Conservation (phyloP, 1,140 invertebrate genomes). For the Mycetomoellerius zeteki region DNA sequence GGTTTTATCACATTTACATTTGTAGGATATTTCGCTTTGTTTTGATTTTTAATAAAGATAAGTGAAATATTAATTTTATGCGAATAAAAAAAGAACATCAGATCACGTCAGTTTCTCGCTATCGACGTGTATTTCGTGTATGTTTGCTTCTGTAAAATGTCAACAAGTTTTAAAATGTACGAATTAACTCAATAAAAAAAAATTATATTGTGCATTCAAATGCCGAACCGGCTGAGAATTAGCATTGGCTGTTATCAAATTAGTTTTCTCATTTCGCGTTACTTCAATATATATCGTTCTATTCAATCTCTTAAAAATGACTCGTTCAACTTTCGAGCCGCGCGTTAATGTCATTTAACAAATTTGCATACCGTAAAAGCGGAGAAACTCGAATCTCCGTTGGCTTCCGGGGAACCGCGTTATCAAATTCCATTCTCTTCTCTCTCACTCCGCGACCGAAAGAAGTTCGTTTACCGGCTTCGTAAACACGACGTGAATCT, state of each 20-base stretch:
- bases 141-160: not conserved
- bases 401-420: slow-evolving; percentile 17
- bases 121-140: too few species aligned
- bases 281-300: slow-evolving; percentile 21
- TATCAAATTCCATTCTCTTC: slow-evolving; percentile 31
- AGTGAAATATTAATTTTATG: slow-evolving; percentile 28
- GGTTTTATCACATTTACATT: slow-evolving; percentile 39
- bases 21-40: slow-evolving; percentile 4
- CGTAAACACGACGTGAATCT: slow-evolving; percentile 38
- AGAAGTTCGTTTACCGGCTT: slow-evolving; percentile 41
- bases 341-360: slow-evolving; percentile 22
- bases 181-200: not conserved
- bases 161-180: not conserved
- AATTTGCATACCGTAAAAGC: slow-evolving; percentile 43
- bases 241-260: slow-evolving; percentile 15
- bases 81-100: not conserved
- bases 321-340: slow-evolving; percentile 8
- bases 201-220: not conserved
- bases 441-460: not conserved
- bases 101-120: not conserved
- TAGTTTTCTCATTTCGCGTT: slow-evolving; percentile 3
- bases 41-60: slow-evolving; percentile 30
- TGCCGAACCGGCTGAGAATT: not conserved
- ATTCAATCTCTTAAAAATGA: slow-evolving; percentile 38
- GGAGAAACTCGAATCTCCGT: slow-evolving; percentile 25